phyloP scores from a whole-genome alignment of 30 jellyfish, hydroid and myxozoan genomes.

The Rhopilema esculentum region DNA sequence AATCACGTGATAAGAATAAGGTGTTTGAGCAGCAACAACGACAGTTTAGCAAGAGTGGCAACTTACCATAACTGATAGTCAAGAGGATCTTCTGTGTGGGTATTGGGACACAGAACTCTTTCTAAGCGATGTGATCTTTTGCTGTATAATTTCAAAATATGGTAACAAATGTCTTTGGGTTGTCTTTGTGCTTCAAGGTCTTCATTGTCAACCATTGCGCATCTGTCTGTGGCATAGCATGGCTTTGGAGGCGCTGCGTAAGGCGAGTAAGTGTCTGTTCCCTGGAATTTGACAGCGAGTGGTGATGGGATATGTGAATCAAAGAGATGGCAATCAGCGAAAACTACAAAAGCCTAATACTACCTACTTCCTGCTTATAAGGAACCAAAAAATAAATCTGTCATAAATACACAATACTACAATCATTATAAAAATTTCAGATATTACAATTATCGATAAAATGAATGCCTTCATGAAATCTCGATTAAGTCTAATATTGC shows the following conservation, averaged over 20 bases:
- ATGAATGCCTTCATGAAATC: too few species aligned
- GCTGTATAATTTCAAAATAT: slow-evolving; percentile 75
- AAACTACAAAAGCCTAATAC: too few species aligned
- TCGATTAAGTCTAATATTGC: too few species aligned
- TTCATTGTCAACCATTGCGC: slow-evolving; percentile 17
- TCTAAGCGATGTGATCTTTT: slow-evolving; percentile 84
- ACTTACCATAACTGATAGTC: slow-evolving; percentile 87
- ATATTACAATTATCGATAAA: too few species aligned
- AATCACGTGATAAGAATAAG: too few species aligned
- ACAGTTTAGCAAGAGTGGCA: background rate
- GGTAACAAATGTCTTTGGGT: slow-evolving; percentile 85
- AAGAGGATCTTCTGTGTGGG: slow-evolving; percentile 75
- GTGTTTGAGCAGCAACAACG: background rate
- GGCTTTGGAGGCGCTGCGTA: slow-evolving; percentile 88
- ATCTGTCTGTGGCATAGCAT: slow-evolving; percentile 32
- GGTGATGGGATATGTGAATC: background rate
- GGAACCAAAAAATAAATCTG: too few species aligned
- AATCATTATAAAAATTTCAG: too few species aligned
- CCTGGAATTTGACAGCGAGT: slow-evolving; percentile 47
- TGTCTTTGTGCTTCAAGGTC: background rate
- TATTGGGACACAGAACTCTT: slow-evolving; percentile 73
- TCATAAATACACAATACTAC: too few species aligned
- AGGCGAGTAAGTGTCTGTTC: slow-evolving; percentile 73
- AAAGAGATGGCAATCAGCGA: too few species aligned
- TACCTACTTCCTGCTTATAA: too few species aligned